Conservation (phyloP, 2,113 vertebrate species). For the Edolisoma coerulescens region DNA sequence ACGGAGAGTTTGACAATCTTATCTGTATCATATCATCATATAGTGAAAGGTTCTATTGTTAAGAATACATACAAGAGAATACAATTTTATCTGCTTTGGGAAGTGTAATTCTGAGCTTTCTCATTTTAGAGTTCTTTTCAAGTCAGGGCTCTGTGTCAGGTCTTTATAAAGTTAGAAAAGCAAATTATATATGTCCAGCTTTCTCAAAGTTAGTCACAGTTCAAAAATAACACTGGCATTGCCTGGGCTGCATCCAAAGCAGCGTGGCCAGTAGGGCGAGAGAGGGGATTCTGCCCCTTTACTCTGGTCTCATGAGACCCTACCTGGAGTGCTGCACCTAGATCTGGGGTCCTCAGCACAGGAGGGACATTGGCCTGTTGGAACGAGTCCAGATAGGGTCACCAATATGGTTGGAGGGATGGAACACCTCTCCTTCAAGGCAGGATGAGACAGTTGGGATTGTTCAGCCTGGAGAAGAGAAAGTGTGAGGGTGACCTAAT, state of each 20-base stretch:
- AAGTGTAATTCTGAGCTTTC: slow-evolving; percentile 30
- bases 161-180: neutral
- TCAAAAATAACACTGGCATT: neutral
- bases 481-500: neutral
- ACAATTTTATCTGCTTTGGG: slow-evolving; percentile 3
- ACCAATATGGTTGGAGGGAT: neutral
- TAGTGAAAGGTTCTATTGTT: slow-evolving; percentile 57
- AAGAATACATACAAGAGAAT: slow-evolving; percentile 36
- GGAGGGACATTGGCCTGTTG: neutral
- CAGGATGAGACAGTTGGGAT: neutral
- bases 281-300: neutral
- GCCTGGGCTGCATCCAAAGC: neutral
- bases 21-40: slow-evolving; percentile 28
- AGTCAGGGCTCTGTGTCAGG: neutral
- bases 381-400: neutral
- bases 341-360: neutral
- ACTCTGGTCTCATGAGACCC: neutral
- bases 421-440: neutral
- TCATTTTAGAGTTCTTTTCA: slow-evolving; percentile 21
- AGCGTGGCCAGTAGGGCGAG: neutral
- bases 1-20: slow-evolving; percentile 59
- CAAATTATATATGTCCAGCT: neutral
- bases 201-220: neutral
- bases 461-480: neutral
- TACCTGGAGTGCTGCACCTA: neutral